These are phyloP conservation scores for Nylanderia fulva DNA, from an alignment of 1,140 invertebrate species.

Conservation along the genomic window DNA sequence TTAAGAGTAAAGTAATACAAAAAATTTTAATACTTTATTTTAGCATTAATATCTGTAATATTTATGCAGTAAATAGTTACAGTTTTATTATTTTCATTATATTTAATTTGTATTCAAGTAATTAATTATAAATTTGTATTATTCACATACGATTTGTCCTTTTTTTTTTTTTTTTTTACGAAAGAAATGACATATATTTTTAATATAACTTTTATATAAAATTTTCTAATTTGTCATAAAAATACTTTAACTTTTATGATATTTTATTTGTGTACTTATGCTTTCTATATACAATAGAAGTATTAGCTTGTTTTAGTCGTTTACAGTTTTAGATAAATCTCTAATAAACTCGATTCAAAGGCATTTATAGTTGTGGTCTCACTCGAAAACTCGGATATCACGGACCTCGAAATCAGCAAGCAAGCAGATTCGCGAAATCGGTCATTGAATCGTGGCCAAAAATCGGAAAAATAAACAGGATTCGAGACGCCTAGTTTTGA, in stretches of 20 bases:
- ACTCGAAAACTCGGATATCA: background rate
- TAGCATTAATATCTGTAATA: background rate
- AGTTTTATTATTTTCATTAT: too few species aligned
- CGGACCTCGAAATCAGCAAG: constrained; percentile 19
- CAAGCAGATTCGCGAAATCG: constrained; percentile 35
- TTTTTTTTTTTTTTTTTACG: too few species aligned
- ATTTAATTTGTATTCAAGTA: too few species aligned
- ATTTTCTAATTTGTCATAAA: too few species aligned
- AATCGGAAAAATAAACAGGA: constrained; percentile 16
- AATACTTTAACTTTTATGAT: background rate
- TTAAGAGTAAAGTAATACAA: too few species aligned
- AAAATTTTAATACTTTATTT: too few species aligned
- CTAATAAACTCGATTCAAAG: background rate
- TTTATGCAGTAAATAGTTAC: background rate
- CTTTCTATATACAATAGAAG: background rate
- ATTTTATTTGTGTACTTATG: background rate
- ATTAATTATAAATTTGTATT: too few species aligned
- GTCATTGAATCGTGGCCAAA: constrained; percentile 63
- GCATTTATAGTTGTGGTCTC: background rate
- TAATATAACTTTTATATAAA: too few species aligned
- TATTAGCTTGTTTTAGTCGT: background rate
- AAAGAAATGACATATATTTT: too few species aligned
- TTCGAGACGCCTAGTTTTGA: constrained; percentile 61
- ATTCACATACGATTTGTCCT: too few species aligned
- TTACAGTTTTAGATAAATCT: background rate